A percentile compares a stretch with the other conserved stretches of the same genome.
Conservation (phyloP, 2,113 vertebrate species). For the Lagopus muta region DNA sequence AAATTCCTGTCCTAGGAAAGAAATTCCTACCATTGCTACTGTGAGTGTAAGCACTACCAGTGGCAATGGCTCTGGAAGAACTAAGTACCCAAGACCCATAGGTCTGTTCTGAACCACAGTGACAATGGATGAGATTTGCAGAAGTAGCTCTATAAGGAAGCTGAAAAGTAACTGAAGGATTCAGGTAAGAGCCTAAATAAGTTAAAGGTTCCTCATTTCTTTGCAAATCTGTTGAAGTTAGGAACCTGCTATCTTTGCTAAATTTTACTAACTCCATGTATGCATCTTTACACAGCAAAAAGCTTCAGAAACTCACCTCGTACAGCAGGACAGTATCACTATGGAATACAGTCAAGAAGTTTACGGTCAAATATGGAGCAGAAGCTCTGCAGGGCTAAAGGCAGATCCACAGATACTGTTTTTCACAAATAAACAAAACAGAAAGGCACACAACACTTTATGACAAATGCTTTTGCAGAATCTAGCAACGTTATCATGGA, state of each 20-base stretch:
- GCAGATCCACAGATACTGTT: not conserved
- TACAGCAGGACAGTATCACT: not conserved
- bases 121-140: not conserved
- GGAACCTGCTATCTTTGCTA: not conserved
- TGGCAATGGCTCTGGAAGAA: not conserved
- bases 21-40: not conserved
- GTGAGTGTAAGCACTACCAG: not conserved
- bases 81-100: not conserved
- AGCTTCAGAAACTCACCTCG: fast-evolving
- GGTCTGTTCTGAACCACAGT: not conserved
- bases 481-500: not conserved
- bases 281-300: not conserved
- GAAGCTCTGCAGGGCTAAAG: not conserved
- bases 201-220: not conserved
- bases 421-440: not conserved
- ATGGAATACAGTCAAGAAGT: not conserved
- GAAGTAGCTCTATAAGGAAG: not conserved
- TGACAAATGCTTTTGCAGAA: not conserved
- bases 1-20: not conserved
- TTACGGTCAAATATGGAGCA: not conserved
- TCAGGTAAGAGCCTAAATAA: not conserved
- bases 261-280: not conserved
- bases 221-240: not conserved
- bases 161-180: not conserved
- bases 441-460: not conserved